A percentile compares a stretch with the other conserved stretches of the same genome.
phyloP scores from a whole-genome alignment of 2,113 vertebrate genomes.

The Centropus bengalensis region DNA sequence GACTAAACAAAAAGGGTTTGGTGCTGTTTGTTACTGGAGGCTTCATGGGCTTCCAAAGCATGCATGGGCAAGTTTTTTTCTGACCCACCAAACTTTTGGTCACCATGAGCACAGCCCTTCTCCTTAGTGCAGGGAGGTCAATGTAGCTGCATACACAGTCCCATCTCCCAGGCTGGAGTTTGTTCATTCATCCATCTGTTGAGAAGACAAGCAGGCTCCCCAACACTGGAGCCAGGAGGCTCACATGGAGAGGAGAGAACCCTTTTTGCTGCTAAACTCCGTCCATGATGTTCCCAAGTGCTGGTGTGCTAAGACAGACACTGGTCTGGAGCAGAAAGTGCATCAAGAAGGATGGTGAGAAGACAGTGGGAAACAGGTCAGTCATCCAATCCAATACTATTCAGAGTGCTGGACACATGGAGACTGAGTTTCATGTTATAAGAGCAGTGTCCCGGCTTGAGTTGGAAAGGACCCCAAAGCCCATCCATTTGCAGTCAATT shows the following conservation, averaged over 20 bases:
- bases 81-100: background rate
- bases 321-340: background rate
- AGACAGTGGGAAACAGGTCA: background rate
- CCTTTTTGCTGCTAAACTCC: background rate
- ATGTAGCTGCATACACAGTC: background rate
- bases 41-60: background rate
- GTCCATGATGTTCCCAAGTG: background rate
- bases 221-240: background rate
- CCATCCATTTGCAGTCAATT: no score
- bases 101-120: no score
- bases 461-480: no score
- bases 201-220: background rate
- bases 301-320: accelerated
- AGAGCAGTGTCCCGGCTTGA: no score
- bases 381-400: accelerated
- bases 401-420: background rate
- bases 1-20: background rate
- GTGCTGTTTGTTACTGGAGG: background rate
- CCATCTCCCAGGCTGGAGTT: background rate
- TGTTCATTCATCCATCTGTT: background rate
- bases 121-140: accelerated
- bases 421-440: background rate
- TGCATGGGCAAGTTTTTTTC: background rate
- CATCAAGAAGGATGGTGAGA: background rate
- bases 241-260: background rate